Percentiles rank a stretch among this genome's conserved stretches.
Conservation (phyloP, 53 echinoderm and acorn worm species). For the Antedon mediterranea region DNA sequence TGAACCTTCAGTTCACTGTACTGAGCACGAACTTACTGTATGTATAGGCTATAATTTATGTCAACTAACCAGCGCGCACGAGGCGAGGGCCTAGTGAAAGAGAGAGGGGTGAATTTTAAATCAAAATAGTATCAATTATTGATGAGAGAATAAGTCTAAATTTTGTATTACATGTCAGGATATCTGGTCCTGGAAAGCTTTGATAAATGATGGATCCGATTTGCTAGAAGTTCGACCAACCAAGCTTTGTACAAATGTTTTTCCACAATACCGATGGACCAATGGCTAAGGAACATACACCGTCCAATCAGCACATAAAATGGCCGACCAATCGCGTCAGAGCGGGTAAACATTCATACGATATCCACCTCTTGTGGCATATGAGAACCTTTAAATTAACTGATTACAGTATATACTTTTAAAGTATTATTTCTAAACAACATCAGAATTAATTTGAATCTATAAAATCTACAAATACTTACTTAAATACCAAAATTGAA, state of each 20-base stretch:
- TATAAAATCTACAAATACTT: background rate
- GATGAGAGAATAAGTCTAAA: no score
- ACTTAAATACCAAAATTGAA: background rate
- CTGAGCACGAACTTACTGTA: no score
- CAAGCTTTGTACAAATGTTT: background rate
- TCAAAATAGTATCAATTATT: no score
- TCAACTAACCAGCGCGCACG: no score
- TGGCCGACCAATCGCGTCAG: background rate
- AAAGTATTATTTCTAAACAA: background rate
- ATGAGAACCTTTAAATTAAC: background rate
- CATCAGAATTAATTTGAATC: background rate
- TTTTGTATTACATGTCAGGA: no score
- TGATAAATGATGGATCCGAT: background rate
- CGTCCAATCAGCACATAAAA: constrained; percentile 1
- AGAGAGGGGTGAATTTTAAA: no score
- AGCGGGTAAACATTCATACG: background rate
- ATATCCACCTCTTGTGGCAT: background rate
- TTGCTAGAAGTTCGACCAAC: background rate
- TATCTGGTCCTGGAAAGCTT: background rate
- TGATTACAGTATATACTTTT: background rate
- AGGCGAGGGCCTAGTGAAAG: no score
- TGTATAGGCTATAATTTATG: no score
- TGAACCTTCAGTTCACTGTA: no score
- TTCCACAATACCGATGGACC: background rate
- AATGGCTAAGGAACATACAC: background rate